Percentiles rank a stretch among this genome's conserved stretches.
phyloP scores from a whole-genome alignment of 2,797 vertebrate species.

The Xenopus petersii region DNA sequence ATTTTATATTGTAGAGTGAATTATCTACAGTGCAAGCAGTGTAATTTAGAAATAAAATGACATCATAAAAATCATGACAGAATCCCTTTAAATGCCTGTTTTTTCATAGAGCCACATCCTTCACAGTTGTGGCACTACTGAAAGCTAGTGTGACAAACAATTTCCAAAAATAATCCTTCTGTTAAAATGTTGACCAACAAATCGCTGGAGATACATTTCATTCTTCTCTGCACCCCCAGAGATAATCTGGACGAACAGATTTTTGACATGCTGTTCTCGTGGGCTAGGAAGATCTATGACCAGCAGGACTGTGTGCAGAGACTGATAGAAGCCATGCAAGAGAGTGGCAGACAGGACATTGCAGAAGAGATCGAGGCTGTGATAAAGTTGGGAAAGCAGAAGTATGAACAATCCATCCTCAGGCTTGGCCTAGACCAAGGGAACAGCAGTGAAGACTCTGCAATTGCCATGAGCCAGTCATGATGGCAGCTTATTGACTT shows the following conservation, averaged over 20 bases:
- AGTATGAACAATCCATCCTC: slow-evolving; percentile 82
- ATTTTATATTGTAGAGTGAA: too few relatives aligned
- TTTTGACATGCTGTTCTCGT: slow-evolving; percentile 87
- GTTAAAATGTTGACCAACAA: too few relatives aligned
- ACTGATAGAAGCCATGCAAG: slow-evolving; percentile 77
- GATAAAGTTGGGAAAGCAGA: slow-evolving; percentile 79
- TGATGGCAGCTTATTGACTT: not conserved
- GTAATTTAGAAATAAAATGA: too few relatives aligned
- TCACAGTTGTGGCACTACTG: too few relatives aligned
- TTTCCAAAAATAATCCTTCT: too few relatives aligned
- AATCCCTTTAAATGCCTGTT: too few relatives aligned
- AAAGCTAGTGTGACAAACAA: too few relatives aligned
- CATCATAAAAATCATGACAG: too few relatives aligned
- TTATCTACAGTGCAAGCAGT: too few relatives aligned
- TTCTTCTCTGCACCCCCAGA: slow-evolving; percentile 57
- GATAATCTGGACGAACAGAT: slow-evolving; percentile 81
- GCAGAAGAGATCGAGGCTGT: slow-evolving; percentile 83
- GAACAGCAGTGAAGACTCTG: slow-evolving; percentile 56
- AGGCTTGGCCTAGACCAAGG: slow-evolving; percentile 79
- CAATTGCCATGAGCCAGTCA: slow-evolving; percentile 50
- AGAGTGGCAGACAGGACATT: slow-evolving; percentile 81
- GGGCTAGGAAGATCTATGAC: slow-evolving; percentile 78
- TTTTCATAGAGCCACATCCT: too few relatives aligned
- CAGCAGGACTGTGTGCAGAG: slow-evolving; percentile 67
- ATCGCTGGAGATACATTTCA: too few relatives aligned